A percentile compares a stretch with the other conserved stretches of the same genome.
These are phyloP conservation scores for Neostethus bicornis DNA, from an alignment of 2,797 vertebrate species.

Conservation along the genomic window DNA sequence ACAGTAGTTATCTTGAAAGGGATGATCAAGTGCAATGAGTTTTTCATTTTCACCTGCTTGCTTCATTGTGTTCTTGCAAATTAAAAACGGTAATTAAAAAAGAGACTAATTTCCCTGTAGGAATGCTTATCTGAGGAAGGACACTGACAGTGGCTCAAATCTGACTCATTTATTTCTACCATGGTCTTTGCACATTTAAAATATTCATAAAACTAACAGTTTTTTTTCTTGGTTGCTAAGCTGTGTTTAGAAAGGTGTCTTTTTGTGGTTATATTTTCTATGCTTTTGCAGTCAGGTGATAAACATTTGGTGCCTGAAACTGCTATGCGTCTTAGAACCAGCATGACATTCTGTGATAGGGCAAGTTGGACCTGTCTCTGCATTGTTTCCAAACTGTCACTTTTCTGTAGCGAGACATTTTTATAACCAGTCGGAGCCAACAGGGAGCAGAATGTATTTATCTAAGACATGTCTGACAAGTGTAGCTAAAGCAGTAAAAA, in stretches of 20 bases:
- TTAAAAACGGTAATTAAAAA: slow-evolving; percentile 25
- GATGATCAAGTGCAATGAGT: slow-evolving; percentile 17
- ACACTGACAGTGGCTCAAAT: not conserved
- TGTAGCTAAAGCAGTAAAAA: slow-evolving; percentile 22
- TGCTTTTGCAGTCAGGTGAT: not conserved
- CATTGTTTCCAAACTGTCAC: slow-evolving; percentile 28
- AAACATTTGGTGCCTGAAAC: not conserved
- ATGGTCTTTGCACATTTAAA: not conserved
- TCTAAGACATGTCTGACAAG: slow-evolving; percentile 30
- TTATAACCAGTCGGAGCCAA: slow-evolving; percentile 15
- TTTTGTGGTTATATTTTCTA: not conserved
- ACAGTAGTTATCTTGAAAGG: slow-evolving; percentile 3
- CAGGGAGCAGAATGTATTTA: slow-evolving; percentile 12
- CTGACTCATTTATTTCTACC: not conserved
- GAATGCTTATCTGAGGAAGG: not conserved
- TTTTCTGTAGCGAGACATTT: slow-evolving; percentile 49
- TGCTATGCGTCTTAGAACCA: not conserved
- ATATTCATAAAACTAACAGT: too few relatives aligned
- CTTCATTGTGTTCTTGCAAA: slow-evolving; percentile 26
- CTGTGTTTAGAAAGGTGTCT: slow-evolving; percentile 4
- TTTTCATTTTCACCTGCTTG: slow-evolving; percentile 23
- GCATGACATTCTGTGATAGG: not conserved
- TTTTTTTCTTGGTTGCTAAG: not conserved
- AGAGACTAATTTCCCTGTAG: not conserved
- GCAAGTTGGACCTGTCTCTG: not conserved